phyloP scores from a whole-genome alignment of 2,888 invertebrate species.

The Sphaerophoria rueppellii region DNA sequence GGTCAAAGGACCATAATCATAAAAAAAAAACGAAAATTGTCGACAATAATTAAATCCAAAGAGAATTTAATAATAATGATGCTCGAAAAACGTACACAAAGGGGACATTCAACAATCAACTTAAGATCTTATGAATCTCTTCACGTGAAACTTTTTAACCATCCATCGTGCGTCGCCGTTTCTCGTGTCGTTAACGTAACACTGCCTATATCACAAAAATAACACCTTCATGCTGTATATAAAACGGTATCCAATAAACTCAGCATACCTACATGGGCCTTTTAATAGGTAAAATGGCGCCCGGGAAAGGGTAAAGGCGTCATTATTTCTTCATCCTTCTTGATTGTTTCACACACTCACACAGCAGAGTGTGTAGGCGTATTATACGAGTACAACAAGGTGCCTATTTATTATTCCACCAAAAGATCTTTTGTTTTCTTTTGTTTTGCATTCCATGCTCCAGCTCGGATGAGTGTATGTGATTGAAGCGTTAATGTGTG shows the following conservation, averaged over 20 bases:
- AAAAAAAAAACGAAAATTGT: conserved; percentile 27
- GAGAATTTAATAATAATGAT: conserved; percentile 60
- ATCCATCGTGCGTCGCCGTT: neutral
- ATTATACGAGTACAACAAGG: neutral
- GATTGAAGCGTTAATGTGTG: conserved; percentile 71
- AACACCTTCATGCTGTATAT: conserved; percentile 45
- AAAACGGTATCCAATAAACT: neutral
- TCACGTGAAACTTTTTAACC: conserved; percentile 15
- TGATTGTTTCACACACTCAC: conserved; percentile 5
- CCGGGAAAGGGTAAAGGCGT: conserved; percentile 1
- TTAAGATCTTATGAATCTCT: conserved; percentile 34
- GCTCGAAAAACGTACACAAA: conserved; percentile 39
- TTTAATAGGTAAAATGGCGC: conserved; percentile 9
- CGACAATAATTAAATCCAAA: conserved; percentile 55
- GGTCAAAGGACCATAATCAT: conserved; percentile 41
- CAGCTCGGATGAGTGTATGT: conserved; percentile 26
- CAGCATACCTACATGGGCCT: neutral
- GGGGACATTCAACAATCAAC: conserved; percentile 39
- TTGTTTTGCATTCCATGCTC: conserved; percentile 53
- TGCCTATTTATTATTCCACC: neutral
- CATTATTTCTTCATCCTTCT: conserved; percentile 51
- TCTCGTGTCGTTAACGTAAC: neutral
- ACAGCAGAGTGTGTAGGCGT: no score
- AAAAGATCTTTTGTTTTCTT: conserved; percentile 45
- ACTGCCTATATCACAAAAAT: conserved; percentile 31